Evolutionary conservation across 2,888 invertebrate genomes (phyloP), one percentile per base, ranked within the genome.

Genomic region (Quadroppia sp.): DNA sequence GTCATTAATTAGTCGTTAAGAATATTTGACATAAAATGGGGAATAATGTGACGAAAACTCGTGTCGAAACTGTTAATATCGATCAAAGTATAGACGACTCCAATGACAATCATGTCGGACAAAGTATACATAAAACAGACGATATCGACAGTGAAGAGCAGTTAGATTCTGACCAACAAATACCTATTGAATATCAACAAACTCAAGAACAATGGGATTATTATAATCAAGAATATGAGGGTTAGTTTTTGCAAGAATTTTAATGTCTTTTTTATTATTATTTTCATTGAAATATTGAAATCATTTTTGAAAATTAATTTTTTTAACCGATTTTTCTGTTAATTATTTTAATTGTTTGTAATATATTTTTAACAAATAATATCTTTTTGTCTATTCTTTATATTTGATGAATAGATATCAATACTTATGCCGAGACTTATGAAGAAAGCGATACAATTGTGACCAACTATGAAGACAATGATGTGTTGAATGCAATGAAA

Each of bases 11-110:
- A 36, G 9, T 36, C 6, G 4, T 9, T 36, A 36, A 36, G 4
- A 36, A 9, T 9, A 45, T 9, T 45, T 45, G 45, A 15, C 45
- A 45, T 15, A n/a, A 64, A 64, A 69, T 69, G 69, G 69, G 69
- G 4, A 69, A 69, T 69, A 69, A 45, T 69, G 69, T 69, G 40
- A 45, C 69, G 69, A 69, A 42, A 45, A 69, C 69, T 45, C 42
- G 45, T 11, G 69, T 69, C 23, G 69, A 69, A 17, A 45, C 25
- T 1, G 1, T 69, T 17, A 45, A 69, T 40, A 69, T 69, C 69
- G 69, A 69, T 64, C 30, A n/a, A 6, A 64, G 6, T 69, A 45
- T 45, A 25, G 64, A 64, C 15, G 69, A 69, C 23, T 20, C 17
- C 15, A 17, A 64, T 36, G 23, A 64, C 20, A 61, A 61, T 30